Evolutionary conservation across 1,140 invertebrate genomes (phyloP).

Genomic region (Spodoptera frugiperda): DNA sequence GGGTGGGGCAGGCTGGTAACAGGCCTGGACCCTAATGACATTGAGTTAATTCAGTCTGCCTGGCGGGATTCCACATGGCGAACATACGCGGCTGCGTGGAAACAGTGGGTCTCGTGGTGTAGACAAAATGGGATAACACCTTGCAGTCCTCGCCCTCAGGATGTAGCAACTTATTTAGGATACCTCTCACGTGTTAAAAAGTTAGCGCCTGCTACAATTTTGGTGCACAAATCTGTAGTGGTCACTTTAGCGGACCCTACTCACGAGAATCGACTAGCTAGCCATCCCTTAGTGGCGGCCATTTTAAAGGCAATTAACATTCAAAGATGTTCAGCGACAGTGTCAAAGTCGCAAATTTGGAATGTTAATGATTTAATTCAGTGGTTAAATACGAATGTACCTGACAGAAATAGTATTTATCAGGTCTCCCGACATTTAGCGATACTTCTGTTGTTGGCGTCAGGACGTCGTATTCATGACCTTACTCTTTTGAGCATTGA

Average conservation of each 20-base stretch:
- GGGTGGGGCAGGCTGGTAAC: slow-evolving; percentile 32
- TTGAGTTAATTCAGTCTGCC: slow-evolving; percentile 25
- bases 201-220: neutral
- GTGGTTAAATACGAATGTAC: neutral
- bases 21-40: neutral
- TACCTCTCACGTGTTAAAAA: no score
- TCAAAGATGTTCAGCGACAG: no score
- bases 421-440: neutral
- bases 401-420: neutral
- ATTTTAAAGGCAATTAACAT: slow-evolving; percentile 2
- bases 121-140: slow-evolving; percentile 15
- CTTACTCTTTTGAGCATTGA: slow-evolving; percentile 62
- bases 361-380: neutral
- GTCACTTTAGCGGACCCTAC: neutral
- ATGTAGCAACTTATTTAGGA: neutral
- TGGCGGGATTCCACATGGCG: slow-evolving; percentile 44
- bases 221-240: neutral
- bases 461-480: slow-evolving; percentile 64
- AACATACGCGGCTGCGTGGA: slow-evolving; percentile 39
- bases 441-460: slow-evolving; percentile 52
- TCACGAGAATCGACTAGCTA: neutral
- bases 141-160: neutral
- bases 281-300: neutral
- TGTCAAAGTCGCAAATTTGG: slow-evolving; percentile 1
- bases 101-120: slow-evolving; percentile 17